phyloP scores from a whole-genome alignment of 2,797 vertebrate species.

The Helarctos malayanus region DNA sequence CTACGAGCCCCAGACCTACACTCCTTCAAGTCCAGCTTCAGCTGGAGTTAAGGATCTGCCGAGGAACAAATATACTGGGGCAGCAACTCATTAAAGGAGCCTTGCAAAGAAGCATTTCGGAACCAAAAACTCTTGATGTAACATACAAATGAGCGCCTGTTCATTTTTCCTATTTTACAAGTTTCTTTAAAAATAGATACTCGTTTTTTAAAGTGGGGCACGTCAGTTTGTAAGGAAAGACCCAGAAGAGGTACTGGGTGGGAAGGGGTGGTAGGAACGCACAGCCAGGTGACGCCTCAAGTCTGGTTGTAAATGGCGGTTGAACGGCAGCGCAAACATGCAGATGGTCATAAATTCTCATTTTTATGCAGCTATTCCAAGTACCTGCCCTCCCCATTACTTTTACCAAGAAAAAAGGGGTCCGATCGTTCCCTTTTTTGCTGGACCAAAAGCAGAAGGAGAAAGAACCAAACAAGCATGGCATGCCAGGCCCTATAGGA shows the following conservation, averaged over 20 bases:
- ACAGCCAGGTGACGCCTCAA: accelerated
- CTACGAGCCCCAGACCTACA: not conserved
- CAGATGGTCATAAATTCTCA: not conserved
- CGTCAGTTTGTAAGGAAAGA: not conserved
- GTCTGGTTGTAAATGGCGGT: not conserved
- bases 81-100: not conserved
- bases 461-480: not conserved
- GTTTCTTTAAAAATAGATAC: not conserved
- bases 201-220: not conserved
- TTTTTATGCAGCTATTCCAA: not conserved
- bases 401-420: not conserved
- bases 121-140: not conserved
- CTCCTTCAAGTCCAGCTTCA: not conserved
- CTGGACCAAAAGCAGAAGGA: not conserved
- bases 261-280: not conserved
- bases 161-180: not conserved
- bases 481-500: not conserved
- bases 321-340: accelerated
- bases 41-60: too few relatives aligned
- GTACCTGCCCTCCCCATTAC: not conserved
- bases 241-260: not conserved
- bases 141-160: not conserved
- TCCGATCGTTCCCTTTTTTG: not conserved
- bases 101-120: not conserved
- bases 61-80: not conserved